These are phyloP conservation scores for Calcarius lapponicus DNA, from an alignment of 2,797 vertebrate species.

Conservation along the genomic window DNA sequence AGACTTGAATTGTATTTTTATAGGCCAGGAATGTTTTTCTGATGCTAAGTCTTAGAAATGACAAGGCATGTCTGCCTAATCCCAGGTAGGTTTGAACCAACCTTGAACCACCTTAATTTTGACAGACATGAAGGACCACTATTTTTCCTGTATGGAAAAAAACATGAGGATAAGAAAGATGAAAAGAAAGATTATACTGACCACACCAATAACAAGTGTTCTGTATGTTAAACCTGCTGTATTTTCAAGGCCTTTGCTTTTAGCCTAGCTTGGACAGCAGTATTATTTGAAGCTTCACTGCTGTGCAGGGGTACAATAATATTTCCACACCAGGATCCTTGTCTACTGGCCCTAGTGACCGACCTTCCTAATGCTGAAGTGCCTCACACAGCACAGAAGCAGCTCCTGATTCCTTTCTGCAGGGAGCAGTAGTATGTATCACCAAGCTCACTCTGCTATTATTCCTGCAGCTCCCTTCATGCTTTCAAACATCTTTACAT, in stretches of 20 bases:
- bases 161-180: background rate
- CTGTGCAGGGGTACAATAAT: background rate
- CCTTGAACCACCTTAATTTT: background rate
- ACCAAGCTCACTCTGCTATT: background rate
- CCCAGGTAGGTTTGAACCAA: background rate
- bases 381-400: background rate
- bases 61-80: background rate
- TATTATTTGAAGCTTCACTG: background rate
- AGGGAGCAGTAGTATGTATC: fast-evolving
- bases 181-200: background rate
- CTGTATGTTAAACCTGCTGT: background rate
- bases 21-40: background rate
- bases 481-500: background rate
- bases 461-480: background rate
- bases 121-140: background rate
- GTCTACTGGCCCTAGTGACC: background rate
- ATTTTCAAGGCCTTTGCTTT: background rate
- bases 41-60: background rate
- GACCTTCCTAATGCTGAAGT: background rate
- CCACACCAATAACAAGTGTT: background rate
- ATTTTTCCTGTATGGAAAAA: background rate
- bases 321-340: background rate
- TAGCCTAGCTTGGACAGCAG: background rate
- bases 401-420: background rate
- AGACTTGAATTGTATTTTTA: background rate